Percentiles rank a stretch among this genome's conserved stretches.
phyloP scores from a whole-genome alignment of 2,113 vertebrate species.

The Dryoscopus gambensis region DNA sequence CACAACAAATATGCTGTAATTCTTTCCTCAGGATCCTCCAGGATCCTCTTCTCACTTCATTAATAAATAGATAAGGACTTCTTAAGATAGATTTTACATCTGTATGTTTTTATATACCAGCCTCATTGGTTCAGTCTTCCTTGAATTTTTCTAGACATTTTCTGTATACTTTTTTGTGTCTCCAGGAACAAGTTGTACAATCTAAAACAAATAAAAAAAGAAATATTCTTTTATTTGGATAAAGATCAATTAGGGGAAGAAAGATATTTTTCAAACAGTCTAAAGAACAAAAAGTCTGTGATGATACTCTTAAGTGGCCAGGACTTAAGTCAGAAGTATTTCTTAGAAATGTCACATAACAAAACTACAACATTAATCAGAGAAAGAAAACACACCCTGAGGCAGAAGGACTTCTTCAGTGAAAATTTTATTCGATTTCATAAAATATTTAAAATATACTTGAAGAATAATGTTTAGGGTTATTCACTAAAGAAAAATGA shows the following conservation, averaged over 20 bases:
- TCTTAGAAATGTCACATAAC: not conserved
- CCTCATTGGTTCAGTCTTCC: not conserved
- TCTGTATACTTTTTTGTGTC: not conserved
- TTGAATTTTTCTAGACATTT: not conserved
- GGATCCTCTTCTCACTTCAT: not conserved
- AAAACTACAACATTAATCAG: not conserved
- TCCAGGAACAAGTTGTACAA: not conserved
- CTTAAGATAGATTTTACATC: not conserved
- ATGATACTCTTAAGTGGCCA: not conserved
- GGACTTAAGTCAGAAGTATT: not conserved
- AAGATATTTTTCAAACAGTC: not conserved
- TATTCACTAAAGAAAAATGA: not conserved
- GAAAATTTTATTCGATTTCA: constrained; percentile 17
- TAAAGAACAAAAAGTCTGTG: not conserved
- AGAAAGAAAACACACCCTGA: not conserved
- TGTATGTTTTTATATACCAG: not conserved
- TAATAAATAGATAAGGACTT: not conserved
- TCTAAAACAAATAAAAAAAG: not conserved
- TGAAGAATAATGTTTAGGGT: constrained; percentile 19
- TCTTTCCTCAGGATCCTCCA: not conserved
- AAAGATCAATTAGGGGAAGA: not conserved
- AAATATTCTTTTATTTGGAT: not conserved
- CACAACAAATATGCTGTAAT: not conserved
- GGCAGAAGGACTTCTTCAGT: not conserved
- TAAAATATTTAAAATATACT: constrained; percentile 44